These are phyloP conservation scores for Pogonocherus hispidulus DNA, from an alignment of 2,888 invertebrate genomes.

Conservation along the genomic window DNA sequence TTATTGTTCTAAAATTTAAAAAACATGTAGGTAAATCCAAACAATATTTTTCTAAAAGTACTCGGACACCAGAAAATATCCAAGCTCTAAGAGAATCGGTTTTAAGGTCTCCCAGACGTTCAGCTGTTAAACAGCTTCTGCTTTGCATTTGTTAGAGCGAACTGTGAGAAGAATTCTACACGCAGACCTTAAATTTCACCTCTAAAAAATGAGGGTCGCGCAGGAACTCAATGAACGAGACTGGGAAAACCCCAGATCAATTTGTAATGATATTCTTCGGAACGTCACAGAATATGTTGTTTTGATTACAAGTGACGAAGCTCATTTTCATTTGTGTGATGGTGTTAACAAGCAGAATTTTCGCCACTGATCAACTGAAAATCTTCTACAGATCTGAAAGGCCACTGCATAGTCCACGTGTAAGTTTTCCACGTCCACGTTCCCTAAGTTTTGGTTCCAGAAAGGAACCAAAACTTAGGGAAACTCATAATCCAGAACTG, in stretches of 20 bases:
- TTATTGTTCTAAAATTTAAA: too few species aligned
- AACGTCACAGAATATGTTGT: constrained; percentile 42
- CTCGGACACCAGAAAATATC: constrained; percentile 22
- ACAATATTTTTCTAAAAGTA: constrained; percentile 38
- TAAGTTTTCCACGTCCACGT: too few species aligned
- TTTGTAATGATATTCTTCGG: constrained; percentile 34
- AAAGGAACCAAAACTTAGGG: constrained; percentile 26
- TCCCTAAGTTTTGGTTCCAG: too few species aligned
- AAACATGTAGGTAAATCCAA: too few species aligned
- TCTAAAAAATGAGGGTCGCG: neutral
- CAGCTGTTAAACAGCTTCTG: constrained; percentile 30
- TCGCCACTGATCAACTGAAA: constrained; percentile 23
- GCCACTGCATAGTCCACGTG: constrained; percentile 40
- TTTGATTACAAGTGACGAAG: constrained; percentile 40
- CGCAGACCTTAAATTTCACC: too few species aligned
- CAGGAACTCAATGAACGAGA: constrained; percentile 27
- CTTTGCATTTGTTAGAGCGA: too few species aligned
- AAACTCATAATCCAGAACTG: constrained; percentile 23
- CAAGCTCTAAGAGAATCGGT: constrained; percentile 19
- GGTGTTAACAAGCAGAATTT: constrained; percentile 25
- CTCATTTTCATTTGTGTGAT: constrained; percentile 36
- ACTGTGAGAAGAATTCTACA: too few species aligned
- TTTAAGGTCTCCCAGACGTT: constrained; percentile 27
- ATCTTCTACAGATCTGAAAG: constrained; percentile 41
- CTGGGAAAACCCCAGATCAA: constrained; percentile 30